Conservation (phyloP, 2,797 vertebrate species). For the Ficedula albicollis region DNA sequence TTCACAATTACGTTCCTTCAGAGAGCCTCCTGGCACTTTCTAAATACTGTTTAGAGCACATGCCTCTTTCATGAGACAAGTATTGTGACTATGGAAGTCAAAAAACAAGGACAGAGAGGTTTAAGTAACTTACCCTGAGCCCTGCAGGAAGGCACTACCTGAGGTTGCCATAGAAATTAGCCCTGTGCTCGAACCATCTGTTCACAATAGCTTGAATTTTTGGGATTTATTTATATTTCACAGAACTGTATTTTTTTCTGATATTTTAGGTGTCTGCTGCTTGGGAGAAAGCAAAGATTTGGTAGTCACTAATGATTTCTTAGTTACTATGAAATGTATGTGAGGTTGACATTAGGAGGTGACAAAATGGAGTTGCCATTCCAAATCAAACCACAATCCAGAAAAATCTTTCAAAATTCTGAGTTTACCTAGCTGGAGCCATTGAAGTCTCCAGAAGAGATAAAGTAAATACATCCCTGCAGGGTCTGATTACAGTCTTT, state of each 20-base stretch:
- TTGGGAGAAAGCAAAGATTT: background rate
- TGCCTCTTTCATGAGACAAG: slow-evolving; percentile 4
- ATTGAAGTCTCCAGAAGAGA: background rate
- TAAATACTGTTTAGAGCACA: slow-evolving; percentile 16
- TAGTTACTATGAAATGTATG: background rate
- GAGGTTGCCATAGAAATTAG: slow-evolving; percentile 13
- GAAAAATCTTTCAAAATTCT: background rate
- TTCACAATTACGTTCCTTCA: slow-evolving; percentile 16
- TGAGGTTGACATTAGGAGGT: background rate
- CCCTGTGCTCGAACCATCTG: background rate
- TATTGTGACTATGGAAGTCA: background rate
- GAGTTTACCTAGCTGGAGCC: background rate
- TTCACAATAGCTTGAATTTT: background rate
- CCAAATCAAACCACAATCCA: background rate
- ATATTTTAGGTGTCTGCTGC: background rate
- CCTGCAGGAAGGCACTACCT: background rate
- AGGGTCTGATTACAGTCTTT: background rate
- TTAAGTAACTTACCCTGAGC: background rate
- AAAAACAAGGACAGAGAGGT: slow-evolving; percentile 7
- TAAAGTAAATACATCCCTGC: background rate
- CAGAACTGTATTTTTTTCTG: background rate
- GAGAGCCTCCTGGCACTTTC: slow-evolving; percentile 31
- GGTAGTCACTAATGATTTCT: background rate
- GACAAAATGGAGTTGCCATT: background rate
- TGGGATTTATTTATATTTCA: background rate